These are phyloP conservation scores for Labeo catla DNA, from an alignment of 2,113 vertebrate species.

Conservation along the genomic window DNA sequence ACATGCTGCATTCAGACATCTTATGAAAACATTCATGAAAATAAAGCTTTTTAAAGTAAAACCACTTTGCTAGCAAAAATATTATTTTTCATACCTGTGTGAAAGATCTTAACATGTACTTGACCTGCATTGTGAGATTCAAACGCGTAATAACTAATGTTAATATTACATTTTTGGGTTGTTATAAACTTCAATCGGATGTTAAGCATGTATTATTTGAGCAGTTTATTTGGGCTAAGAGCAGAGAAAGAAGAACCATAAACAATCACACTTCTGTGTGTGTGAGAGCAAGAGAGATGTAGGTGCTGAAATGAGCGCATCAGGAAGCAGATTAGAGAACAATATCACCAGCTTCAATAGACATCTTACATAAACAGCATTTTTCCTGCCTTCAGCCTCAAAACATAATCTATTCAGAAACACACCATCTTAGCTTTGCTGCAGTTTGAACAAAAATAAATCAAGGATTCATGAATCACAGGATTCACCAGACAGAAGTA, in stretches of 20 bases:
- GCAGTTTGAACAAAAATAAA: neutral
- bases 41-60: neutral
- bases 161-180: neutral
- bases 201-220: neutral
- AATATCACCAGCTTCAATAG: constrained; percentile 64
- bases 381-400: constrained; percentile 5
- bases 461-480: neutral
- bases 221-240: neutral
- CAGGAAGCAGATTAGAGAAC: constrained; percentile 65
- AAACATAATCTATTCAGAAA: constrained; percentile 8
- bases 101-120: neutral
- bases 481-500: constrained; percentile 13
- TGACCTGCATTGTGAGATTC: neutral
- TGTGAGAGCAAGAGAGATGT: neutral
- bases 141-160: neutral
- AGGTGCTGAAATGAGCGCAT: constrained; percentile 8
- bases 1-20: neutral
- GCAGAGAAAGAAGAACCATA: neutral
- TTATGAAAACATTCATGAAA: neutral
- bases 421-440: constrained; percentile 12
- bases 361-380: constrained; percentile 61
- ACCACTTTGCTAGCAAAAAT: neutral
- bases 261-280: neutral
- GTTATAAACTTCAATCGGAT: neutral
- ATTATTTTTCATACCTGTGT: neutral